phyloP scores from a whole-genome alignment of 2,797 vertebrate genomes.

The Centropyge bicolor region DNA sequence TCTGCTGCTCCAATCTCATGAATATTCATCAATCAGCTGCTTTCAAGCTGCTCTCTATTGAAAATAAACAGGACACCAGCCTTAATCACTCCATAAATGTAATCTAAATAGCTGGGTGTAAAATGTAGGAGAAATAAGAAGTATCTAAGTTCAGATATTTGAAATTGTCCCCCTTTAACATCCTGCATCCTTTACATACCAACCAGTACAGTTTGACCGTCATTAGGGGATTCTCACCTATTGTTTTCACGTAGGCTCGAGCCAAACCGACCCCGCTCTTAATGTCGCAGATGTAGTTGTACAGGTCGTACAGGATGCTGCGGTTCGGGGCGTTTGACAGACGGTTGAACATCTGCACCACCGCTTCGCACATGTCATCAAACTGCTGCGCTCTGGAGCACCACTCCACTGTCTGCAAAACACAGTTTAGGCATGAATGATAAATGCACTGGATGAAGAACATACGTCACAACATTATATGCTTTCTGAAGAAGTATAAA shows the following conservation, averaged over 20 bases:
- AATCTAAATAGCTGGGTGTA: background rate
- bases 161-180: background rate
- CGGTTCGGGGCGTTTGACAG: slow-evolving; percentile 97
- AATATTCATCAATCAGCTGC: no score
- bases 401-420: slow-evolving; percentile 91
- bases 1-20: no score
- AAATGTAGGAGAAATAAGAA: no score
- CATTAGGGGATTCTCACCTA: slow-evolving; percentile 65
- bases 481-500: background rate
- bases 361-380: slow-evolving; percentile 92
- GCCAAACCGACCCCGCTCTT: slow-evolving; percentile 98
- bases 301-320: slow-evolving; percentile 96
- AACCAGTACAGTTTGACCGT: background rate
- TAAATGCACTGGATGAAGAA: background rate
- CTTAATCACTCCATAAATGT: background rate
- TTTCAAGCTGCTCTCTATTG: background rate
- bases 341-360: slow-evolving; percentile 98
- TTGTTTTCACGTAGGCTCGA: slow-evolving; percentile 89
- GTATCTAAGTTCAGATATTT: background rate
- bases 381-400: slow-evolving; percentile 89
- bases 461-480: no score
- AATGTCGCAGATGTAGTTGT: slow-evolving; percentile 99
- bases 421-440: background rate
- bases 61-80: no score
- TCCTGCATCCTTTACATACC: background rate